phyloP scores from a whole-genome alignment of 2,113 vertebrate genomes.

The Microcebus murinus region DNA sequence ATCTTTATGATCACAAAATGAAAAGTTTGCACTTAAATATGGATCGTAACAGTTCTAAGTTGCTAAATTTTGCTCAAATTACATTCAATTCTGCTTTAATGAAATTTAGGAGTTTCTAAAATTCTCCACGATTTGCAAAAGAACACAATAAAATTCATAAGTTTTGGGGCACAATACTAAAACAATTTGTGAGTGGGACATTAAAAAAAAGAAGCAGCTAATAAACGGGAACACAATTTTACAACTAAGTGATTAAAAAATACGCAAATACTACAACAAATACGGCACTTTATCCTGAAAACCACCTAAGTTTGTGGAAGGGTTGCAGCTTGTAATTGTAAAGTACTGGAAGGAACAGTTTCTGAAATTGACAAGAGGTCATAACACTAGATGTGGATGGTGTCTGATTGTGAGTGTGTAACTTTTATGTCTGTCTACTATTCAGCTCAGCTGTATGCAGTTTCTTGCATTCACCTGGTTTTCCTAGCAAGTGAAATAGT shows the following conservation, averaged over 20 bases:
- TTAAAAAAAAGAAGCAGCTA: background rate
- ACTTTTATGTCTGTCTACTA: background rate
- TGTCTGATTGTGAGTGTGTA: background rate
- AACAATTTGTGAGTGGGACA: background rate
- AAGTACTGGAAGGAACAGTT: background rate
- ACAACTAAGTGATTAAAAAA: constrained; percentile 12
- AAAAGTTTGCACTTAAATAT: background rate
- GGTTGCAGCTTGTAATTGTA: background rate
- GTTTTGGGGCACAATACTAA: background rate
- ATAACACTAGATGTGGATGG: background rate
- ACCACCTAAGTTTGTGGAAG: background rate
- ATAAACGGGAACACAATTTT: background rate
- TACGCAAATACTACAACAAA: background rate
- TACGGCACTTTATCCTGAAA: background rate
- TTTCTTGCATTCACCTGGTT: background rate
- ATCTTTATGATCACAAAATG: background rate
- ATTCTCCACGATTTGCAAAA: background rate
- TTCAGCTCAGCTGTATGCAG: background rate
- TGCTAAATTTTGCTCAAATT: constrained; percentile 6
- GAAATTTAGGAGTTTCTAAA: background rate
- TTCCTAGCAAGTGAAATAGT: background rate
- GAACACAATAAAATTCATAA: background rate
- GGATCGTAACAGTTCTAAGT: background rate
- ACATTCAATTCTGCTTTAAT: background rate
- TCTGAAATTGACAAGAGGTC: background rate